Evolutionary conservation across 2,113 vertebrate genomes (phyloP), one percentile per base, ranked within the genome.

Genomic region (Datnioides undecimradiatus): DNA sequence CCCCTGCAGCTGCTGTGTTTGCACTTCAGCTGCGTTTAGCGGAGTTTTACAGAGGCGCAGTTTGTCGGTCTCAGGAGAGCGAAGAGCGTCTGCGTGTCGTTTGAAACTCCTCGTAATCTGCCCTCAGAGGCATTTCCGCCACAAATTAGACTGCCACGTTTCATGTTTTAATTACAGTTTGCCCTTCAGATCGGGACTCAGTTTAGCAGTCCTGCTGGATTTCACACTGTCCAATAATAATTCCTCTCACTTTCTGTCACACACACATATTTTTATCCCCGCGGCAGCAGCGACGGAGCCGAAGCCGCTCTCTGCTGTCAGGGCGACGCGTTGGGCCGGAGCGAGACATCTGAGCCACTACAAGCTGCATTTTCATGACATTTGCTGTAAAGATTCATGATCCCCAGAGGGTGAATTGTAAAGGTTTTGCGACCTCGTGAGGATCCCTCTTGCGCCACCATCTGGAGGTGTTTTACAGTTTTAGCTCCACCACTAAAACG

Each of bases 81-180:
- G 1, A 71, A 68, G 38, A 5, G 21, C 41, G 66, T 63, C 31
- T 40, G 57, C 58, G 34, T 55, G 38, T 70, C 58, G 38, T 74
- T 84, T 71, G 49, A 79, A 82, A 60, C 71, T 78, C 45, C 29
- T 73, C 41, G 3, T 82, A 80, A 86, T 86, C 69, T 83, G 41
- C 72, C 87, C 80, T 80, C 72, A 1, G 80, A 82, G 87, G 75
- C 55, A 43, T 76, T 83, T 80, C 73, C 75, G 51, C 55, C 55
- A 83, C 82, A 79, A 81, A 83, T 71, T 60, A 79, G 51, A 36
- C 58, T 2, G 51, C 51, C 36, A 9, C 34, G 38, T 74, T 87
- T 88, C 77, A 80, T 63, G 46, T 89, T 85, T 82, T 86, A 85
- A 84, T 90, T 87, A 80, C 77, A 84, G 80, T 77, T 73, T 76